Evolutionary conservation across 2,797 vertebrate genomes (phyloP), one percentile per base, ranked within the genome.

Genomic region (Cyclura pinguis): DNA sequence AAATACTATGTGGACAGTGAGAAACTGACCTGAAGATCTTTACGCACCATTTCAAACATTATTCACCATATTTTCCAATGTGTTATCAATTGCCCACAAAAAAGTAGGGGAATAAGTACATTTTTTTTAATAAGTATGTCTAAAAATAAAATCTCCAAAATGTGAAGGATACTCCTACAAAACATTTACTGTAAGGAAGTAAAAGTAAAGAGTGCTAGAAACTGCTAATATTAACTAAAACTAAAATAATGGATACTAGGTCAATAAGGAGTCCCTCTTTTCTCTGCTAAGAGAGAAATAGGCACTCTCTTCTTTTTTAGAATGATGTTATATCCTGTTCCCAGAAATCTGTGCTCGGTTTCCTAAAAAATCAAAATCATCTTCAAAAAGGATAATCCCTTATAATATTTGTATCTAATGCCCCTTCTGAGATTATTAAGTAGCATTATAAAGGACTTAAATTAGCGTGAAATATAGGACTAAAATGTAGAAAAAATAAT

Each of bases 361-460:
- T 62, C 27, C 86, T 84, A 73, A 27, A 18, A 73, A 29, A 18
- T 87, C 14, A 18, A 64, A 35, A 35, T 67, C 62, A 35, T 94
- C 92, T 95, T 93, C 92, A 94, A 95, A 88, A 87, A 77, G 57
- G 88, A 88, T 64, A 96, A 96, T 95, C 83, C 90, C 96, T 95
- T 95, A 95, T 84, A 92, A 69, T 94, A 92, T 78, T 93, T 94
- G 94, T 96, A 0, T 27, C 67, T 32, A 57, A 85, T 73, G 12
- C 52, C 62, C 59, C 20, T 80, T 69, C 6, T 80, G 32, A 29
- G 24, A 80, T 90, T 85, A 18, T 89, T 78, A 67, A 38, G 10
- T 59, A 32, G 14, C 22, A 50, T 90, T 73, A 85, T 50, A 59
- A 16, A 86, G 13, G 59, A 22, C 18, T 73, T 22, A 80, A 85